Conservation (phyloP, 2,113 vertebrate species). For the Nyctibius bracteatus region DNA sequence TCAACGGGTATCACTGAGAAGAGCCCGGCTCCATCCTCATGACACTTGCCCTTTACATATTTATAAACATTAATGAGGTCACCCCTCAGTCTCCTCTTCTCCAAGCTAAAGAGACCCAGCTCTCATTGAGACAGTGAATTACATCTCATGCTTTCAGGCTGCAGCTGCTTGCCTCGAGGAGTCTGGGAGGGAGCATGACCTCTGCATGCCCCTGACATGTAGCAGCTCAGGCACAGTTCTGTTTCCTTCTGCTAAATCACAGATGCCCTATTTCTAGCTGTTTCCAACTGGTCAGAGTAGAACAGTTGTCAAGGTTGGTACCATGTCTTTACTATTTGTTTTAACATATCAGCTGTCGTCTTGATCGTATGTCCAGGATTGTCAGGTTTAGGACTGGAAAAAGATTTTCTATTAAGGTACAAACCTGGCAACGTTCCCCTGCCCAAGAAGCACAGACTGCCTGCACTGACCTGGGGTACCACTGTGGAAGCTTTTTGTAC, state of each 20-base stretch:
- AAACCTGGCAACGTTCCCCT: not conserved
- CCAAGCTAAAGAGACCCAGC: no score
- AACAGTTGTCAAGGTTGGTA: not conserved
- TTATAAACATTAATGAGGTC: no score
- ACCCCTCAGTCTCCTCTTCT: no score
- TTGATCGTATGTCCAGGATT: not conserved
- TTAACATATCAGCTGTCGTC: not conserved
- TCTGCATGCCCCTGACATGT: not conserved
- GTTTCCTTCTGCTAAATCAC: not conserved
- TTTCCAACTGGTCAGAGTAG: not conserved
- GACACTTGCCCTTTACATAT: no score
- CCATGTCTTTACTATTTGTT: not conserved
- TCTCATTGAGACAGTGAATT: not conserved
- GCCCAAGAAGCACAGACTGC: not conserved
- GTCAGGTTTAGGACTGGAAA: not conserved
- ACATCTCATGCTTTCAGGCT: not conserved
- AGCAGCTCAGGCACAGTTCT: not conserved
- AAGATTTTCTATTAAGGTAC: not conserved
- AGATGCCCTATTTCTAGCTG: not conserved
- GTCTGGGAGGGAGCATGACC: not conserved
- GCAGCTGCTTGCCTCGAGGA: not conserved
- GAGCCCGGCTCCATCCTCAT: no score
- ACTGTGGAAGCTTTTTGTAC: not conserved
- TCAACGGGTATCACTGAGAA: no score
- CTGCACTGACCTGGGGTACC: not conserved